These are phyloP conservation scores for Ennomos fuscantarius DNA, from an alignment of 2,888 invertebrate species.

Conservation along the genomic window DNA sequence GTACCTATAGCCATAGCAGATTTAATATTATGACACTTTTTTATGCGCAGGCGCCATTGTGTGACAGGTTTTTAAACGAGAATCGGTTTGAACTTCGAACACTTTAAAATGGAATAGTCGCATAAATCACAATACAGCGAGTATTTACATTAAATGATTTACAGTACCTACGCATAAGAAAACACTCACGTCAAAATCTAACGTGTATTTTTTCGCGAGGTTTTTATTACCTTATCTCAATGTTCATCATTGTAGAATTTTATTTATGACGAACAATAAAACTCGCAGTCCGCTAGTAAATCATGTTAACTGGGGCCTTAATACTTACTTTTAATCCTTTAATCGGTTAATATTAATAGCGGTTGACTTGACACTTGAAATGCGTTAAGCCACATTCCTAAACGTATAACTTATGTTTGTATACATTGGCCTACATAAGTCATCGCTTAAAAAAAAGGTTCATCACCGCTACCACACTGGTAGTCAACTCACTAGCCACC, in stretches of 20 bases:
- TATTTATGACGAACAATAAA: constrained; percentile 59
- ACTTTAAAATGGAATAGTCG: constrained; percentile 39
- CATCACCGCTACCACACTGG: constrained; percentile 54
- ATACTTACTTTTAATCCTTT: constrained; percentile 42
- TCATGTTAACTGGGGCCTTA: constrained; percentile 53
- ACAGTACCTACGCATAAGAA: constrained; percentile 17
- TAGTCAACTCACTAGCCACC: constrained; percentile 58
- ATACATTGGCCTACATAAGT: constrained; percentile 51
- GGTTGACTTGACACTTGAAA: constrained; percentile 11
- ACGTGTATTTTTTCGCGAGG: constrained; percentile 48
- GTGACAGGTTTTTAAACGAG: constrained; percentile 33
- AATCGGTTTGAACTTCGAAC: constrained; percentile 20
- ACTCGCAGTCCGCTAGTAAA: constrained; percentile 54
- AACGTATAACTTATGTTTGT: constrained; percentile 48
- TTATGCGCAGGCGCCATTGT: constrained; percentile 37
- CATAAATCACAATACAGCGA: constrained; percentile 41
- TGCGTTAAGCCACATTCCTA: constrained; percentile 46
- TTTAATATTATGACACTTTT: constrained; percentile 29
- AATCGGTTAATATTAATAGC: constrained; percentile 40
- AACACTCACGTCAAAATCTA: constrained; percentile 37
- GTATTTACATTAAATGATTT: constrained; percentile 26
- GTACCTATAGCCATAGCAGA: constrained; percentile 18
- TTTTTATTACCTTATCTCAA: constrained; percentile 53
- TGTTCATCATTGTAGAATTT: constrained; percentile 59
- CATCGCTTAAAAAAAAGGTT: constrained; percentile 56